A percentile compares a stretch with the other conserved stretches of the same genome.
phyloP scores from a whole-genome alignment of 2,888 invertebrate genomes.

The Agrotis clavis region DNA sequence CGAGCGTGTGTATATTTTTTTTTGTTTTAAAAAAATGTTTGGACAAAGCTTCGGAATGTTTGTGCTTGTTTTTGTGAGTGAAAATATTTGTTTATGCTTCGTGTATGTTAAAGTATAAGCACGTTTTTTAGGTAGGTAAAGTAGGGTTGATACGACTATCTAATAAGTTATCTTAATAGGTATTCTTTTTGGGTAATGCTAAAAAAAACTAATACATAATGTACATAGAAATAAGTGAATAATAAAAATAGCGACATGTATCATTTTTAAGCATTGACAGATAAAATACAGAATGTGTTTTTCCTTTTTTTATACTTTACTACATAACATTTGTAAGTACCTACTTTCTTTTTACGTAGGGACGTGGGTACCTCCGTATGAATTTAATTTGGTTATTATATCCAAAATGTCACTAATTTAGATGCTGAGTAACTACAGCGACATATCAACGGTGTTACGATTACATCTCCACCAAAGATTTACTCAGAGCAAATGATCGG shows the following conservation, averaged over 20 bases:
- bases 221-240: too few species aligned
- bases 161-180: too few species aligned
- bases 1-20: background rate
- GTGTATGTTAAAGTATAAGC: background rate
- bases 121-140: background rate
- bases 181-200: too few species aligned
- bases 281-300: too few species aligned
- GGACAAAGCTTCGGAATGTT: constrained; percentile 23
- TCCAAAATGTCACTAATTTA: background rate
- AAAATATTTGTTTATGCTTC: constrained; percentile 20
- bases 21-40: constrained; percentile 12
- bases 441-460: constrained; percentile 26
- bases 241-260: too few species aligned
- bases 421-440: background rate
- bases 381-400: background rate
- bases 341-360: background rate
- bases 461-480: constrained; percentile 43
- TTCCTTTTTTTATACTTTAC: too few species aligned
- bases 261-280: too few species aligned
- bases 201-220: too few species aligned
- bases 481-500: constrained; percentile 48
- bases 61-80: constrained; percentile 3
- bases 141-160: background rate
- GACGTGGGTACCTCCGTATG: background rate
- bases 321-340: too few species aligned